Base-by-base conservation (phyloP, 2,797 vertebrate species). In the Anguilla marmorata region DNA sequence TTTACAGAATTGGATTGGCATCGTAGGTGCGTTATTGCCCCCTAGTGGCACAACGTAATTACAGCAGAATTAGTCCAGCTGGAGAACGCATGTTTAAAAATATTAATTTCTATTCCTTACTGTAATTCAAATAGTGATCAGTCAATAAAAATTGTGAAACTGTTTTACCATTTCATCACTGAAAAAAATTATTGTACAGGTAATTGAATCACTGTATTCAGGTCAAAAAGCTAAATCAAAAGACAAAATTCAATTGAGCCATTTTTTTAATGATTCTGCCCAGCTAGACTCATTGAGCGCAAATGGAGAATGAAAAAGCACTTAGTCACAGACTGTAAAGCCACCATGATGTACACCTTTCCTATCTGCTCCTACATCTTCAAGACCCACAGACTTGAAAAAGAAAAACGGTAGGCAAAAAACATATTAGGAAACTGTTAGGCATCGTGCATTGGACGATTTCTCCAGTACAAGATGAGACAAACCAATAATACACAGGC, bases 241-340 rank as follows among this genome's bases (percentile, higher is more conserved):
- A 37, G 33, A 45, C 41, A 45, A 45, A 45, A 45, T 45, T 45
- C 41, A 45, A 45, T 45, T 41, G 41, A 14, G 45, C 19, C 45
- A 82, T 82, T 50, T 82, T 82, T 24, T 45, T 50, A 50, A 50
- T 50, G 79, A 82, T 82, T 50, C 79, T n/a, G 45, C 50, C 45
- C 79, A 48, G 41, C 21, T 24, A 45, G 74, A 37, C 74, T 82
- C 41, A 82, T 50, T 82, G 79, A 50, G 21, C 2, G 1, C 21
- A 2, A 50, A 50, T 82, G 50, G 7, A 50, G 45, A 24, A 82
- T 8, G 79, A n/a, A 50, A 48, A 82, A 1, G 41, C 79, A 82
- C 41, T 48, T 9, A 82, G 45, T 33, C 21, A n/a, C 21, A 82
- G 41, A 48, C 24, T 24, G 45, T 14, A 82, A 50, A 82, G 45